A percentile compares a stretch with the other conserved stretches of the same genome.
Evolutionary conservation across 2,797 vertebrate species (phyloP).

Genomic region (Apogon hyalosoma): DNA sequence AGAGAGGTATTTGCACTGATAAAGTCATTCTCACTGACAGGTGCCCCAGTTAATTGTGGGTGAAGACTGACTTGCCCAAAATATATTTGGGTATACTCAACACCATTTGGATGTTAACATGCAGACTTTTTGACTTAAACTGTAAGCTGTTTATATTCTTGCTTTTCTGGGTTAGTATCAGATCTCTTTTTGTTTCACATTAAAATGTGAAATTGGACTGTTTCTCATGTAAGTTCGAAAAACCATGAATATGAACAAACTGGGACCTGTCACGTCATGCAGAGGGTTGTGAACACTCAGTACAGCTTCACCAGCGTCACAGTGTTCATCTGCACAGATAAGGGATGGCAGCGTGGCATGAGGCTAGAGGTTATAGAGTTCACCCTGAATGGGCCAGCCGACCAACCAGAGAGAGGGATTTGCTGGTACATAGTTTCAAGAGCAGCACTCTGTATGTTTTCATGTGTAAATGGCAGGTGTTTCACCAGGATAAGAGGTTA

Average conservation of each 20-base stretch:
- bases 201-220: too few relatives aligned
- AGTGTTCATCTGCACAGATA: constrained; percentile 34
- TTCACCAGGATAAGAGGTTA: constrained; percentile 41
- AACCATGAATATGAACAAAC: background rate
- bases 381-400: constrained; percentile 60
- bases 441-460: constrained; percentile 46
- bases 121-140: background rate
- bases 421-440: constrained; percentile 64
- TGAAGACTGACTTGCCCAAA: constrained; percentile 18
- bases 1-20: constrained; percentile 49
- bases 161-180: too few relatives aligned
- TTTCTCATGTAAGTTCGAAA: too few relatives aligned
- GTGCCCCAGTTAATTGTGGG: constrained; percentile 34
- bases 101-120: background rate
- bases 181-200: too few relatives aligned
- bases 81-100: constrained; percentile 5
- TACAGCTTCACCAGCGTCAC: constrained; percentile 29
- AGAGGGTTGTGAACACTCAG: constrained; percentile 16
- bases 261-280: constrained; percentile 22
- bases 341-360: constrained; percentile 36
- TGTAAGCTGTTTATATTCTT: background rate
- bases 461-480: constrained; percentile 30
- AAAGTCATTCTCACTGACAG: constrained; percentile 44
- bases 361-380: constrained; percentile 68
- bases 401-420: constrained; percentile 63